Evolutionary conservation across 1,140 invertebrate genomes (phyloP).

Genomic region (Aphidius ervi): DNA sequence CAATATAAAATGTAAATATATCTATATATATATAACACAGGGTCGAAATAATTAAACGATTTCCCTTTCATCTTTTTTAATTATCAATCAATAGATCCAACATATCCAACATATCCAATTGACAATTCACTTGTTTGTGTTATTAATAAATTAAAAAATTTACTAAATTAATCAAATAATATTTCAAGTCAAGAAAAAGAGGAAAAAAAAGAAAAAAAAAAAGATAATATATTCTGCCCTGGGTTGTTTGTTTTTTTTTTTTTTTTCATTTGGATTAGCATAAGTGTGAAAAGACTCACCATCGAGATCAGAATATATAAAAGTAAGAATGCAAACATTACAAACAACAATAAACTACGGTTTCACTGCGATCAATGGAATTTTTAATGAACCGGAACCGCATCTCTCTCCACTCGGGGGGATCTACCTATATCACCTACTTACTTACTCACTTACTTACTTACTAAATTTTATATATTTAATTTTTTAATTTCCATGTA

Average conservation of each 20-base stretch:
- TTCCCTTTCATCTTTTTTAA: too few species aligned
- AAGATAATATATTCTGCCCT: neutral
- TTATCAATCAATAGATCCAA: too few species aligned
- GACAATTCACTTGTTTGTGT: too few species aligned
- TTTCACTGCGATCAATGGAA: slow-evolving; percentile 32
- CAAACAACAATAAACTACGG: slow-evolving; percentile 38
- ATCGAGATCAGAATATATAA: slow-evolving; percentile 36
- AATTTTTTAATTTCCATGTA: too few species aligned
- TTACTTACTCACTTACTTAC: too few species aligned
- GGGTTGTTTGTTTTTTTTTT: neutral
- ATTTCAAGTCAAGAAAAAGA: neutral
- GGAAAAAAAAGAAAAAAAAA: neutral
- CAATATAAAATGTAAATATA: too few species aligned
- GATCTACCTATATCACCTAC: too few species aligned
- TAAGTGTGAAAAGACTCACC: slow-evolving; percentile 12
- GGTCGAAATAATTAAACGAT: too few species aligned
- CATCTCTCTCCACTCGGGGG: slow-evolving; percentile 18
- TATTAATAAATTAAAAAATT: too few species aligned
- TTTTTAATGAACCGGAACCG: slow-evolving; percentile 42
- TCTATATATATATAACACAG: too few species aligned
- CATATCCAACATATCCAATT: too few species aligned
- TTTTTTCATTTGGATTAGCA: slow-evolving; percentile 1
- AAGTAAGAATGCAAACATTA: slow-evolving; percentile 45
- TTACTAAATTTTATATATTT: too few species aligned
- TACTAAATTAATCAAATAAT: neutral